Base-by-base conservation (phyloP, 2,888 invertebrate genomes). In the Polylopha cassiicola region DNA sequence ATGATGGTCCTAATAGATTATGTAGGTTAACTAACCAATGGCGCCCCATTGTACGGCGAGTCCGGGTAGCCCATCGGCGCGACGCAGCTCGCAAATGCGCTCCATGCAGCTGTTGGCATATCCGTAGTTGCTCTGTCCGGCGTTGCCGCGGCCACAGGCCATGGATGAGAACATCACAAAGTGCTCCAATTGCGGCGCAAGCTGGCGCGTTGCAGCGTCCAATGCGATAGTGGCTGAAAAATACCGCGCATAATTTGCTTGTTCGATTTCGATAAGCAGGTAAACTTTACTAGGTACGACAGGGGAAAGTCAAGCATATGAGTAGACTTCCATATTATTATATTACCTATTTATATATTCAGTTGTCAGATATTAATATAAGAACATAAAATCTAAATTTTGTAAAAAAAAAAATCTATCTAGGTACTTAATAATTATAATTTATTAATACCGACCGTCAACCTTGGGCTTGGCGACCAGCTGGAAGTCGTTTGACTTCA, bases 21-120 rank as follows among this genome's bases (percentile, higher is more conserved):
- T n/a, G n/a, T n/a, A n/a, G n/a, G n/a, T n/a, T n/a, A n/a, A n/a
- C n/a, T n/a, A n/a, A n/a, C 72, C 98, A 62, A 99, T 95, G 44
- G 98, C 98, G 51, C 99, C 99, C 99, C 99, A 99, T 79, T 99
- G 99, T 58, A 99, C 95, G 22, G 98, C 97, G 31, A 92, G 71
- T 10, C 70, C 98, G 15, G 97, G 97, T 53, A 96, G 87, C 29
- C 97, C 95, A 58, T 90, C 92, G 23, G 87, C 88, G 76, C 91
- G 93, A 42, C 97, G 90, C 43, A 88, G 89, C 85, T 97, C 98
- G 70, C 94, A 93, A 47, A 98, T 90, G 47, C 99, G 90, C 81
- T 99, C 99, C 98, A 99, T 98, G 24, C 93, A 93, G 0, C 98
- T 97, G 86, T 99, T 99, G 36, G 98, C 97, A 56, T 95, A 89